Evolutionary conservation across 2,113 vertebrate species (phyloP), one percentile per base, ranked within the genome.

Genomic region (Psephotus haematonotus): DNA sequence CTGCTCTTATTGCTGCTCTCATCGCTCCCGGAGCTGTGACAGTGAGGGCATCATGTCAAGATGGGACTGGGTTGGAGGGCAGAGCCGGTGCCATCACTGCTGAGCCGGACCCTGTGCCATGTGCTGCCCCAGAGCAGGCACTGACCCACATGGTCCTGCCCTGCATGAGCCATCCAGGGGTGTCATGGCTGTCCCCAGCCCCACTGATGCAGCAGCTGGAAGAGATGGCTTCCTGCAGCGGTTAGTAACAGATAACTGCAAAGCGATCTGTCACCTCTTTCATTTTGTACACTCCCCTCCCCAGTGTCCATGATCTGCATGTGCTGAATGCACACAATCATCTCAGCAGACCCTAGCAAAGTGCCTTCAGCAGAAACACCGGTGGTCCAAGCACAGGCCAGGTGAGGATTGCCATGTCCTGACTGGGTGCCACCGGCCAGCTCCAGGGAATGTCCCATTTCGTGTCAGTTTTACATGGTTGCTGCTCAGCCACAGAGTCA

Each of bases 31-130:
- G 1, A n/a, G 31, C 88, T 62, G 88, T 41, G 75, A 9, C 8
- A 0, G 55, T 0, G 1, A 33, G 84, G 69, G 59, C 47, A 1
- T 44, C 0, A 8, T 23, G 74, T 4, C 0, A 1, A 22, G 50
- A 4, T 1, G 10, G 67, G 17, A 9, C 8, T 0, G 1, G 37
- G 6, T 6, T 8, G 4, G 67, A 46, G 57, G 55, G 1, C 76
- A 70, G 71, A 60, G 65, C 65, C 0, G 11, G 70, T 47, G 60
- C 29, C 47, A 13, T 27, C 3, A 0, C 0, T 2, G 53, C n/a
- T 7, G 7, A 33, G 74, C 67, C 1, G 8, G 60, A 46, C 19
- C n/a, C 89, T 0, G 2, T 15, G 69, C 6, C 20, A 15, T 1
- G 0, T 6, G 0, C 41, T 57, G 53, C 28, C 78, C 59, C 67